Evolutionary conservation across 2,797 vertebrate species (phyloP), one percentile per base, ranked within the genome.

Genomic region (Onychomys arenicola): DNA sequence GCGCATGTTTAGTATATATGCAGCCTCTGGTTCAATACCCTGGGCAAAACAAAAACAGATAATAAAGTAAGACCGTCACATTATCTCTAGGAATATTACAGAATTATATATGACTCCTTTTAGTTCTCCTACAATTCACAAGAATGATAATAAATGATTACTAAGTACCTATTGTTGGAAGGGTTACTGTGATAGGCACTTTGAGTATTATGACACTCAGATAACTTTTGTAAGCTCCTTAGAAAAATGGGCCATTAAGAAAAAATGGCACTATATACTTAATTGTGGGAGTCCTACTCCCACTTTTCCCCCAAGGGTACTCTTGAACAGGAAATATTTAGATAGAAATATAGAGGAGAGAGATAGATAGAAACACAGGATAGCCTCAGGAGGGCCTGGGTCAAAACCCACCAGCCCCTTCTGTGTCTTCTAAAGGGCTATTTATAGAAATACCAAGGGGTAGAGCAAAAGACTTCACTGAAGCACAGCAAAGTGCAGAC

Each of bases 201-300:
- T 87, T 55, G 25, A 69, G 14, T 10, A 69, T 43, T 75, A 81
- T 59, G 37, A 96, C 16, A 80, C 40, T 77, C 40, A 76, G 27
- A 29, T 69, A 90, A 78, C 32, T 78, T 93, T 27, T 92, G 57
- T 63, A 95, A 73, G 49, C 16, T 89, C 23, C 67, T 3, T 75
- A 37, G 55, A 49, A 91, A 87, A 95, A 89, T 0, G 76, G 55
- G 16, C 29, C 37, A 86, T 85, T 75, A 93, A 89, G 63, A 93
- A 88, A 59, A 84, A 25, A 57, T 75, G 69, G 61, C 52, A 76
- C 57, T 17, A 96, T 27, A 40, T 37, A 16, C 46, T 84, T 90
- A 85, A 93, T 40, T 52, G 49, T 52, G 49, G 49, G 49, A 52
- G 49, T 13, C 49, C 49, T 52, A 49, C 2, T 52, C 49, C 49